A percentile compares a stretch with the other conserved stretches of the same genome.
These are phyloP conservation scores for Hirtodrosophila duncani DNA, from an alignment of 2,888 invertebrate species.

Conservation along the genomic window DNA sequence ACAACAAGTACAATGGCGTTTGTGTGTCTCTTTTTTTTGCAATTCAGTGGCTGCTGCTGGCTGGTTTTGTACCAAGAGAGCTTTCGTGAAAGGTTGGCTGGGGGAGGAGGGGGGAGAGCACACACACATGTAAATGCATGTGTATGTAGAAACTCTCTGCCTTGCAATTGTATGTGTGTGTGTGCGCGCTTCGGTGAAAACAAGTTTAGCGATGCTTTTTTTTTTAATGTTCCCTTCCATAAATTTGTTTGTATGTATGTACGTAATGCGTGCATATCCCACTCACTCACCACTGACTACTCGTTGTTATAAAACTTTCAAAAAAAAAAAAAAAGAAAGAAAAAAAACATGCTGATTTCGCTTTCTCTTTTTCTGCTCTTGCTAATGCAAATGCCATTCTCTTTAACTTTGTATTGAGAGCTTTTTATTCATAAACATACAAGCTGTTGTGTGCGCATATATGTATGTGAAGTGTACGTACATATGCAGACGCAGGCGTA, in stretches of 20 bases:
- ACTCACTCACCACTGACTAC: conserved; percentile 3
- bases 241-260: too few species aligned
- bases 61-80: conserved; percentile 60
- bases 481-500: conserved; percentile 7
- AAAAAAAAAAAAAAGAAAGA: too few species aligned
- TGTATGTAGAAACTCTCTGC: conserved; percentile 28
- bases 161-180: conserved; percentile 30
- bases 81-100: conserved; percentile 68
- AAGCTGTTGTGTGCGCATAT: conserved; percentile 1
- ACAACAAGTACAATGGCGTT: conserved; percentile 51
- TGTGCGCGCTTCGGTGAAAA: conserved; percentile 44
- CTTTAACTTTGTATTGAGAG: conserved; percentile 14
- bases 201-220: conserved; percentile 45
- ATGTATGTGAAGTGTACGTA: too few species aligned
- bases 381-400: conserved; percentile 20
- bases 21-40: conserved; percentile 42
- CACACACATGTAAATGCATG: conserved; percentile 36
- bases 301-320: conserved; percentile 38
- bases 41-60: too few species aligned
- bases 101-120: conserved; percentile 64
- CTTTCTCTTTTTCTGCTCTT: conserved; percentile 34
- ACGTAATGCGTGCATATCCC: conserved; percentile 4
- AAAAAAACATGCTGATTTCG: conserved; percentile 19
- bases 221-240: conserved; percentile 29
- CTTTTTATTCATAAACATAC: conserved; percentile 28